A percentile compares a stretch with the other conserved stretches of the same genome.
Conservation (phyloP, 2,113 vertebrate species). For the Syrmaticus mikado region DNA sequence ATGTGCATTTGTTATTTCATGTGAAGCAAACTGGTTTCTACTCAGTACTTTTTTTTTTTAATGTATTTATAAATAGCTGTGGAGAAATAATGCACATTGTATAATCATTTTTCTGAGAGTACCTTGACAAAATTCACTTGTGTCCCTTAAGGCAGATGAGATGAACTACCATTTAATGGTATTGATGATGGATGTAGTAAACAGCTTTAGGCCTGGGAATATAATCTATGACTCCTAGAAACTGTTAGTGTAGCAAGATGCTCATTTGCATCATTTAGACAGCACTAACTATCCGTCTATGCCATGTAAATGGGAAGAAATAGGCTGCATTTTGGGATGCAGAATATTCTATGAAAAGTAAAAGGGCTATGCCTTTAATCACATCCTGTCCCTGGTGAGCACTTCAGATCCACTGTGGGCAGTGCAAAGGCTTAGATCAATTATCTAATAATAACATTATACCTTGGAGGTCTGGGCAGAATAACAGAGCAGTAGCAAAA, state of each 20-base stretch:
- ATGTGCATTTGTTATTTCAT: background rate
- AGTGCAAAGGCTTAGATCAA: conserved; percentile 34
- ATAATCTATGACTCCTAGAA: conserved; percentile 58
- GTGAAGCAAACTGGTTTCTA: background rate
- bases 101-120: conserved; percentile 19
- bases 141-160: conserved; percentile 58
- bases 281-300: conserved; percentile 56
- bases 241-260: conserved; percentile 41
- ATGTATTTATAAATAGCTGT: conserved; percentile 39
- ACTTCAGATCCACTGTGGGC: conserved; percentile 14
- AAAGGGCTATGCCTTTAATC: conserved; percentile 39
- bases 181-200: conserved; percentile 62
- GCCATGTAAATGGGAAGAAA: conserved; percentile 59
- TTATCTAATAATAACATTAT: conserved; percentile 42
- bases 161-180: conserved; percentile 60
- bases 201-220: conserved; percentile 52
- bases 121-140: conserved; percentile 30
- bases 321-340: conserved; percentile 39
- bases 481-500: conserved; percentile 2
- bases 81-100: conserved; percentile 22
- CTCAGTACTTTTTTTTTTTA: background rate
- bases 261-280: conserved; percentile 65
- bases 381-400: conserved; percentile 42
- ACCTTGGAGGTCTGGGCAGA: conserved; percentile 2
- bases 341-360: background rate